Evolutionary conservation across 2,797 vertebrate species (phyloP).

Genomic region (Phylloscopus collybita): DNA sequence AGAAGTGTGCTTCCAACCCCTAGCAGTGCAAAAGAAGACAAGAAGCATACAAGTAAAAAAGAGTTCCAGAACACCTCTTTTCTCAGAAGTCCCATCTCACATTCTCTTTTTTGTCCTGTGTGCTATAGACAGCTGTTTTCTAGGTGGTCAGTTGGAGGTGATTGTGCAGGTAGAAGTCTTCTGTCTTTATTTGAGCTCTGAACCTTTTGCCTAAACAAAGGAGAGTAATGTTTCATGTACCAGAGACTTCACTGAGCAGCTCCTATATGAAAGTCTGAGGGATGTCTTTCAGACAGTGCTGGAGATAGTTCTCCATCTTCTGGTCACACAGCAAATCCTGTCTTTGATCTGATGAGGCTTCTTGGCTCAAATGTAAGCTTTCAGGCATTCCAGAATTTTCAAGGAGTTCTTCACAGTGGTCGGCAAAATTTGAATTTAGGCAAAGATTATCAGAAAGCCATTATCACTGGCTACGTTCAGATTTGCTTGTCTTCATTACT

Average conservation of each 20-base stretch:
- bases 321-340: background rate
- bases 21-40: background rate
- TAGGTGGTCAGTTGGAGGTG: background rate
- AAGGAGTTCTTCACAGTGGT: background rate
- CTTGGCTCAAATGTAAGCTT: background rate
- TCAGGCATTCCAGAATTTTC: background rate
- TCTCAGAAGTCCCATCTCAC: background rate
- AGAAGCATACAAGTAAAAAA: background rate
- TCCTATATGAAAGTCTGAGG: background rate
- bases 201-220: background rate
- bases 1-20: background rate
- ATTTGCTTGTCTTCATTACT: background rate
- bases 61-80: background rate
- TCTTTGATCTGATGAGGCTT: background rate
- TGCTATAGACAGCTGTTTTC: background rate
- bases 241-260: background rate
- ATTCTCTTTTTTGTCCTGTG: background rate
- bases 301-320: background rate
- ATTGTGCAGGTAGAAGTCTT: background rate
- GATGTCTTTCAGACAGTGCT: background rate
- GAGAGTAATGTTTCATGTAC: background rate
- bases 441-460: background rate
- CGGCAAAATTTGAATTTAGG: background rate
- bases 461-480: background rate
- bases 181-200: fast-evolving